Conservation (phyloP, 2,113 vertebrate species). For the Tursiops truncatus region DNA sequence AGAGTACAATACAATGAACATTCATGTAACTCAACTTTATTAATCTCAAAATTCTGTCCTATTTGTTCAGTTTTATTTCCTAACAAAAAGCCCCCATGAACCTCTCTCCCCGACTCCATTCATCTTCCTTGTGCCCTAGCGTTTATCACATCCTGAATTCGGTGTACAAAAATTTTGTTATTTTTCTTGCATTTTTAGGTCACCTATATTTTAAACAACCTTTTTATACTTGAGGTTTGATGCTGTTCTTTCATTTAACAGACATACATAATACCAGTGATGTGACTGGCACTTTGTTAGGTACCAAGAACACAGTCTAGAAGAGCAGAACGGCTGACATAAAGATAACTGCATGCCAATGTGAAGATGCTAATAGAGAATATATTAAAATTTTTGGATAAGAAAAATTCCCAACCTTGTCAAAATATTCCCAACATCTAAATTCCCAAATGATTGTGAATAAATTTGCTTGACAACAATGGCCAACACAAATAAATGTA, state of each 20-base stretch:
- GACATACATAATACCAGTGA: not conserved
- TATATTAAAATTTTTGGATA: not conserved
- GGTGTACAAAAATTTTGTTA: not conserved
- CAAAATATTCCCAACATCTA: conserved; percentile 18
- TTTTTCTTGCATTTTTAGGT: not conserved
- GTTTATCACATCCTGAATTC: not conserved
- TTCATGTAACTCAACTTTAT: not conserved
- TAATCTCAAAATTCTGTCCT: not conserved
- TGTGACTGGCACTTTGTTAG: not conserved
- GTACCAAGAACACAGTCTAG: not conserved
- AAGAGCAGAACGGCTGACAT: not conserved
- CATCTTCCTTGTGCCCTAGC: not conserved
- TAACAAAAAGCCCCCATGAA: not conserved
- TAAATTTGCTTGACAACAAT: conserved; percentile 12
- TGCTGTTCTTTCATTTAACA: not conserved
- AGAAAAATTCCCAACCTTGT: not conserved
- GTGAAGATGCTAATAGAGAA: not conserved
- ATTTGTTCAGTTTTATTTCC: not conserved
- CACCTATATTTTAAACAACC: not conserved
- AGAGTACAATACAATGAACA: not conserved
- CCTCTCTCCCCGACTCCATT: not conserved
- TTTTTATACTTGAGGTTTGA: not conserved
- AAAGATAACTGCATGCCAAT: not conserved
- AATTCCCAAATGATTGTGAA: not conserved
- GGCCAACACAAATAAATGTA: conserved; percentile 4